Percentiles rank a stretch among this genome's conserved stretches.
phyloP scores from a whole-genome alignment of 1,140 invertebrate genomes.

The Microvelia longipes region DNA sequence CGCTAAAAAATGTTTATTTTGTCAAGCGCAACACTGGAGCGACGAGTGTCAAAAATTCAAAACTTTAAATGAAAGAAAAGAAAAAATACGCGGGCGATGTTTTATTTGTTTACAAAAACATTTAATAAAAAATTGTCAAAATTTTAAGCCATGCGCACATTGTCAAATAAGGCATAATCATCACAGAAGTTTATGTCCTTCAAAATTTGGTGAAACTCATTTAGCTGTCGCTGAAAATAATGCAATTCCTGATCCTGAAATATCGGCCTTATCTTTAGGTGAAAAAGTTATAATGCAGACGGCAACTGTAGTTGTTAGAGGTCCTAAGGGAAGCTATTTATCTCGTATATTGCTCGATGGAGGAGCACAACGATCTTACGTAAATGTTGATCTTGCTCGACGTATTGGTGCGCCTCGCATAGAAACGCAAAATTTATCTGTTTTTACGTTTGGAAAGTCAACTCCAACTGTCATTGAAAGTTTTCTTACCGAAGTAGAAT shows the following conservation, averaged over 20 bases:
- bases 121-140: background rate
- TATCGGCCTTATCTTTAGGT: background rate
- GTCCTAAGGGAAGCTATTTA: background rate
- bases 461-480: background rate
- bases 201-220: background rate
- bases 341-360: background rate
- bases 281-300: background rate
- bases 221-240: background rate
- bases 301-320: background rate
- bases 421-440: background rate
- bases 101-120: background rate
- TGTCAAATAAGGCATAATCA: background rate
- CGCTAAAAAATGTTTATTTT: background rate
- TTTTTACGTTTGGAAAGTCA: background rate
- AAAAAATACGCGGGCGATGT: background rate
- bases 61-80: background rate
- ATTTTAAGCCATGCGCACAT: background rate
- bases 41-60: background rate
- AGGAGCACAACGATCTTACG: background rate
- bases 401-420: background rate
- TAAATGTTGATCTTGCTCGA: background rate
- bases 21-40: background rate
- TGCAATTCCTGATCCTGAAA: background rate
- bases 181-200: background rate
- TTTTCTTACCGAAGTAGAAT: background rate